Evolutionary conservation across 2,888 invertebrate genomes (phyloP).

Genomic region (Sarcophaga carnaria): DNA sequence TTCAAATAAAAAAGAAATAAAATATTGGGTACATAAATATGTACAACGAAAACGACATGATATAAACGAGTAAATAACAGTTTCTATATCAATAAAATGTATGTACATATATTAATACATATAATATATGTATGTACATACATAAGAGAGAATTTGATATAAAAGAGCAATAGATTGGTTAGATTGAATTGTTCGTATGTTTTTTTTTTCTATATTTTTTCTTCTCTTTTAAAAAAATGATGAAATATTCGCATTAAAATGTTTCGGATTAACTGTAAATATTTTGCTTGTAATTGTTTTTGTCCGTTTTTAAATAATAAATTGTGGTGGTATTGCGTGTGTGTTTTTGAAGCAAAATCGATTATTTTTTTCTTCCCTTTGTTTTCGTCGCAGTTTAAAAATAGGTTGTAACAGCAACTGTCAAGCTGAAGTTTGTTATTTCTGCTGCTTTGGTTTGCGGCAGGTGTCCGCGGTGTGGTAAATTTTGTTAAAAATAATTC

Average conservation of each 20-base stretch:
- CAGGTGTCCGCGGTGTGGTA: too few species aligned
- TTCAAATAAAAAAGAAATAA: constrained; percentile 12
- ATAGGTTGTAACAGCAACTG: too few species aligned
- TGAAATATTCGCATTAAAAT: constrained; percentile 53
- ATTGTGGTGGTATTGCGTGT: too few species aligned
- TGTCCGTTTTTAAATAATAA: constrained; percentile 16
- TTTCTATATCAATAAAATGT: too few species aligned
- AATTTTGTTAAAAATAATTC: too few species aligned
- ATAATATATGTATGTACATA: constrained; percentile 8
- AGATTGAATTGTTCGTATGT: constrained; percentile 52
- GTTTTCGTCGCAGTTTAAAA: too few species aligned
- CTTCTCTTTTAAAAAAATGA: constrained; percentile 32
- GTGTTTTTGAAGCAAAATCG: too few species aligned
- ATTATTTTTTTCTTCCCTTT: too few species aligned
- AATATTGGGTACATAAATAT: constrained; percentile 8
- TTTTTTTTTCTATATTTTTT: constrained; percentile 21
- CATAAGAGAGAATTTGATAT: neutral
- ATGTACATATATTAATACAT: too few species aligned
- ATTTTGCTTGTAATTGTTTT: neutral
- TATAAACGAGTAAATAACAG: constrained; percentile 14
- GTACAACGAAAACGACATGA: neutral
- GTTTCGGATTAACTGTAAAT: constrained; percentile 45
- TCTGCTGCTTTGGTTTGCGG: too few species aligned
- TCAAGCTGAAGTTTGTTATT: too few species aligned
- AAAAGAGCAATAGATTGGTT: constrained; percentile 43